These are phyloP conservation scores for Drosophila tripunctata DNA, from an alignment of 2,888 invertebrate species.

Conservation along the genomic window DNA sequence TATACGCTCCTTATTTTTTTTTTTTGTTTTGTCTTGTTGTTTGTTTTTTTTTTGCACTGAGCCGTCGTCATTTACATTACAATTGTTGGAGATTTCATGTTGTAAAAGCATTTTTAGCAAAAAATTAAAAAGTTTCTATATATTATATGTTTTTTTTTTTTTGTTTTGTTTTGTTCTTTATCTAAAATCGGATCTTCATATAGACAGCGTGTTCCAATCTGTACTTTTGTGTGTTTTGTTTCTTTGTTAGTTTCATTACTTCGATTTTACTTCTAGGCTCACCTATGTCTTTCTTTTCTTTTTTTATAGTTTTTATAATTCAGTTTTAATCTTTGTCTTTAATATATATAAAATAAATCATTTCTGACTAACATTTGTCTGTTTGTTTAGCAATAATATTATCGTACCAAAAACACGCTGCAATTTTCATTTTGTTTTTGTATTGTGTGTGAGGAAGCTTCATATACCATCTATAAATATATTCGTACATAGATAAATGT, in stretches of 20 bases:
- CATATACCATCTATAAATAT: conserved; percentile 76
- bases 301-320: conserved; percentile 24
- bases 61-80: conserved; percentile 27
- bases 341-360: conserved; percentile 74
- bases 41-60: conserved; percentile 20
- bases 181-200: conserved; percentile 57
- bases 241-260: conserved; percentile 25
- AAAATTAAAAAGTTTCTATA: conserved; percentile 76
- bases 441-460: conserved; percentile 69
- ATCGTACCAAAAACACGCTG: conserved; percentile 49
- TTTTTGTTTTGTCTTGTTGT: background rate
- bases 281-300: conserved; percentile 15
- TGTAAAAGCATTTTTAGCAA: conserved; percentile 82
- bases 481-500: conserved; percentile 58
- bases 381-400: conserved; percentile 26
- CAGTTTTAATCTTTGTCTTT: conserved; percentile 29
- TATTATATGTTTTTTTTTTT: conserved; percentile 1
- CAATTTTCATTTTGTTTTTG: background rate
- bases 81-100: conserved; percentile 56
- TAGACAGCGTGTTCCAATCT: conserved; percentile 49
- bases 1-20: conserved; percentile 52
- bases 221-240: conserved; percentile 16
- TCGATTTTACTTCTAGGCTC: conserved; percentile 33
- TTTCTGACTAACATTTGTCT: conserved; percentile 52
- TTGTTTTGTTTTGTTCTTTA: conserved; percentile 29